Percentiles rank a stretch among this genome's conserved stretches.
Conservation (phyloP, 2,888 invertebrate genomes). For the Noctua pronuba region DNA sequence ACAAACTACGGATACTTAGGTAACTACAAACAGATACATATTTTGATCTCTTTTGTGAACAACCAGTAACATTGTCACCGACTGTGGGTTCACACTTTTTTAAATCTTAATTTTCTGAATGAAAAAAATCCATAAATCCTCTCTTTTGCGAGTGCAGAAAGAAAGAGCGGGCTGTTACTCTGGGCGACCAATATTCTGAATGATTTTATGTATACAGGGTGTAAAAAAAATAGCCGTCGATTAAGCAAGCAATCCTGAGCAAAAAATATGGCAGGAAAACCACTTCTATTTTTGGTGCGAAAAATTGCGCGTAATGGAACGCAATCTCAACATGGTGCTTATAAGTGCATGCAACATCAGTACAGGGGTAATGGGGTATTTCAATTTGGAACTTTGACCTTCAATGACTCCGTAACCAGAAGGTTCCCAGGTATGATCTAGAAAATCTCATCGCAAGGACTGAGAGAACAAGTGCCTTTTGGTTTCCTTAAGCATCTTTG, state of each 20-base stretch:
- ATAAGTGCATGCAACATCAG: no score
- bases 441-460: not conserved
- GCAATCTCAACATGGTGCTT: not conserved
- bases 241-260: not conserved
- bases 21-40: not conserved
- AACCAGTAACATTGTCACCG: not conserved
- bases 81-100: not conserved
- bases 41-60: not conserved
- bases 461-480: not conserved
- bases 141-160: no score
- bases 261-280: not conserved
- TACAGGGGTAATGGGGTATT: no score
- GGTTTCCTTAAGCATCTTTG: not conserved
- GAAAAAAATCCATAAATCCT: not conserved
- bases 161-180: not conserved
- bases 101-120: no score
- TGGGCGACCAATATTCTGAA: not conserved
- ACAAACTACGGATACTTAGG: not conserved
- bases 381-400: not conserved
- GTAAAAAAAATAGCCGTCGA: not conserved
- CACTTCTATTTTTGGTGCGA: not conserved
- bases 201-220: not conserved
- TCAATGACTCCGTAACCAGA: not conserved
- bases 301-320: not conserved
- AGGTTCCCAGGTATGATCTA: not conserved